Conservation (phyloP, 2,113 vertebrate species). For the Myiozetetes cayanensis region DNA sequence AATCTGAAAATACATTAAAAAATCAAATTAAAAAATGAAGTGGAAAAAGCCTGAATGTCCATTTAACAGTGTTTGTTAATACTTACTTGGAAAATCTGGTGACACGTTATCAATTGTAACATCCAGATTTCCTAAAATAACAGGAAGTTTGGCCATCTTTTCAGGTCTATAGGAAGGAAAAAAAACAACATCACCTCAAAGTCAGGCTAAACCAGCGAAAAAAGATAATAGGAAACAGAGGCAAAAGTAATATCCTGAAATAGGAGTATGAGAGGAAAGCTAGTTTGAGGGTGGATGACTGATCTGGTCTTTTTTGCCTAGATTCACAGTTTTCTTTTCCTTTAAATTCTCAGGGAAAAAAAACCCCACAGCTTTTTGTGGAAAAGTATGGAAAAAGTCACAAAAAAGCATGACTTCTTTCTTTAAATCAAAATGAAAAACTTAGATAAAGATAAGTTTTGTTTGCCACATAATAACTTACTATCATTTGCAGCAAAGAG, state of each 20-base stretch:
- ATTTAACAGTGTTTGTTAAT: background rate
- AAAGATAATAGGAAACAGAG: slow-evolving; percentile 43
- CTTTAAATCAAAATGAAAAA: background rate
- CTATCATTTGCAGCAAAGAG: background rate
- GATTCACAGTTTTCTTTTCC: background rate
- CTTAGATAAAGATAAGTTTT: background rate
- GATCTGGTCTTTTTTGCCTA: background rate
- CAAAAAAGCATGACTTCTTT: background rate
- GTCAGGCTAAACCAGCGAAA: background rate
- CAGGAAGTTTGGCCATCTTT: slow-evolving; percentile 97
- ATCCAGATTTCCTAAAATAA: slow-evolving; percentile 97
- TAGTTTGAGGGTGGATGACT: background rate
- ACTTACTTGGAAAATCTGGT: slow-evolving; percentile 92
- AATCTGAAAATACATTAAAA: slow-evolving; percentile 82
- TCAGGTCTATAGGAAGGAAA: slow-evolving; percentile 83
- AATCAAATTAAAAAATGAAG: slow-evolving; percentile 31
- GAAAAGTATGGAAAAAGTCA: background rate
- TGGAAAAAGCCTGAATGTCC: background rate
- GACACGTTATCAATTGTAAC: slow-evolving; percentile 94
- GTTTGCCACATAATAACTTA: background rate
- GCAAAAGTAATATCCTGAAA: slow-evolving; percentile 56
- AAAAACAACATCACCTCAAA: slow-evolving; percentile 8
- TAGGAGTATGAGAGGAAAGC: background rate
- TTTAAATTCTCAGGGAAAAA: background rate
- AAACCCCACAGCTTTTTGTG: background rate